Evolutionary conservation across 2,113 vertebrate genomes (phyloP), one percentile per base, ranked within the genome.

Genomic region (Fukomys damarensis): DNA sequence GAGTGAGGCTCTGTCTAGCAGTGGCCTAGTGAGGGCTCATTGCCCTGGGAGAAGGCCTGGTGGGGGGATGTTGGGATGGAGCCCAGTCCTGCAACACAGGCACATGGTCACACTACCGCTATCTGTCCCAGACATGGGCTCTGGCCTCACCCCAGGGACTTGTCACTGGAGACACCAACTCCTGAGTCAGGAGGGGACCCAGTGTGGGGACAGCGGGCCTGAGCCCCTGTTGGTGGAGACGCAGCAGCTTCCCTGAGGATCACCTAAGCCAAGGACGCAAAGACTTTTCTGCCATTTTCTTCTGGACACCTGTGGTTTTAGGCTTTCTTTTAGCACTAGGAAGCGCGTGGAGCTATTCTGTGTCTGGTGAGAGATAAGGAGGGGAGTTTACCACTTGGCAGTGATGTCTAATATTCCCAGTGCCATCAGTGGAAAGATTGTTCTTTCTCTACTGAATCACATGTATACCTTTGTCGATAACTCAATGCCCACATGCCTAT

Each of bases 211-310:
- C 24, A 0, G 38, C 24, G 24, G 70, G 41, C 70, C 38, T 43
- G 70, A 43, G 38, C 24, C 4, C 9, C 26, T 30, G 66, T 24
- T 30, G 28, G 28, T 58, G 13, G 32, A 24, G 9, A 35, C 32
- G 0, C 0, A 12, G 38, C 59, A 28, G 4, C 7, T 16, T 26
- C 26, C 38, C 9, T 3, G 41, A 1, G 49, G 14, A 3, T 72
- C 38, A 5, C 22, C 22, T 74, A 43, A 74, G 11, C 72, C 43
- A 74, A 28, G 20, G 72, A 41, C 76, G 4, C 35, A 20, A 17
- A 41, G 13, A 28, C 72, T 76, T 76, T 30, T 76, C 72, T 76
- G 43, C 72, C n/a, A 43, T 17, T 61, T 81, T 56, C 22, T 2
- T n/a, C 17, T 0, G 77, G 35, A 41, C 0, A 2, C 38, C 52